Percentiles rank a stretch among this genome's conserved stretches.
These are phyloP conservation scores for Amblyopsis hoosieri DNA, from an alignment of 2,797 vertebrate genomes.

Conservation along the genomic window DNA sequence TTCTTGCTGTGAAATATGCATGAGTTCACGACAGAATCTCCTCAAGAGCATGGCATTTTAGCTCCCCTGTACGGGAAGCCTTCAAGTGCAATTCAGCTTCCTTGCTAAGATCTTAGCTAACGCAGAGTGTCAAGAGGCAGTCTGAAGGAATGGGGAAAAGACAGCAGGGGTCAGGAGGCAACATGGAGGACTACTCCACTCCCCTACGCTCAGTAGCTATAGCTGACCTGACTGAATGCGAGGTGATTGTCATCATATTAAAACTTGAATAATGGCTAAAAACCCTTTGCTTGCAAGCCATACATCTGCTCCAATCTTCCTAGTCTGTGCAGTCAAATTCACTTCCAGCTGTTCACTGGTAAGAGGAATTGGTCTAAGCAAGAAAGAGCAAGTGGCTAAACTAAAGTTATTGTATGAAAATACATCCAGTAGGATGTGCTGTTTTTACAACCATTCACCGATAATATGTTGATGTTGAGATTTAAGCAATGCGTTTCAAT, in stretches of 20 bases:
- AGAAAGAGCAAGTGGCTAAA: neutral
- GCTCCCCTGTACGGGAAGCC: conserved; percentile 41
- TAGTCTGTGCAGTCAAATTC: neutral
- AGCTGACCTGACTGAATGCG: conserved; percentile 17
- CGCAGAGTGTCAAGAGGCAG: conserved; percentile 41
- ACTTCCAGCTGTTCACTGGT: neutral
- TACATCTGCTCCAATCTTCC: neutral
- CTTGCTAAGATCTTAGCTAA: conserved; percentile 23
- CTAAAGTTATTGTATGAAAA: neutral
- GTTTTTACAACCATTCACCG: neutral
- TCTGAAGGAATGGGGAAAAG: conserved; percentile 21
- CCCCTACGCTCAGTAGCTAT: conserved; percentile 20
- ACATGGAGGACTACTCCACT: conserved; percentile 24
- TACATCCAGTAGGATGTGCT: neutral
- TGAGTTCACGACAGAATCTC: conserved; percentile 63
- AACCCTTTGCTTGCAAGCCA: conserved; percentile 19
- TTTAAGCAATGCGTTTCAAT: neutral
- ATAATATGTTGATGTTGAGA: neutral
- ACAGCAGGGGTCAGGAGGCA: conserved; percentile 40
- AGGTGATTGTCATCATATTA: conserved; percentile 20
- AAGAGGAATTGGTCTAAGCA: neutral
- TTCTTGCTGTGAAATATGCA: conserved; percentile 70
- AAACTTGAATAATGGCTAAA: conserved; percentile 16
- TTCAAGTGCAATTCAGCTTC: conserved; percentile 30
- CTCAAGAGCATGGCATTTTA: conserved; percentile 59